Evolutionary conservation across 2,797 vertebrate genomes (phyloP).

Genomic region (Carapus acus): DNA sequence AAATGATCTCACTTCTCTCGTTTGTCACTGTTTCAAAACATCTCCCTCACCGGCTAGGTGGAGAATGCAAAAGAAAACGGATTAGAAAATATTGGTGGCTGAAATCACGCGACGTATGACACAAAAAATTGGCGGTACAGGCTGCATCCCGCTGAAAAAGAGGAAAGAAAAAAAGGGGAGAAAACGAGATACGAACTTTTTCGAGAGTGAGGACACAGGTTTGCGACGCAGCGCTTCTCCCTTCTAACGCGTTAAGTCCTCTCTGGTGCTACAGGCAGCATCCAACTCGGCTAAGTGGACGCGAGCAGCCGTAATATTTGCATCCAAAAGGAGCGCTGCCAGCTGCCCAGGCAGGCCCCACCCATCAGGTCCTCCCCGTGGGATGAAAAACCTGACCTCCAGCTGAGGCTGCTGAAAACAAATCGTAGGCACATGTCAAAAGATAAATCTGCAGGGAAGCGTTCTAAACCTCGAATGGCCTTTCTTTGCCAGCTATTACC

Average conservation of each 20-base stretch:
- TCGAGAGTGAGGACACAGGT: conserved; percentile 25
- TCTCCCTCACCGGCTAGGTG: conserved; percentile 10
- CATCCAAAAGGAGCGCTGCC: conserved; percentile 72
- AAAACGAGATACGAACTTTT: conserved; percentile 19
- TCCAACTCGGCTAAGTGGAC: conserved; percentile 67
- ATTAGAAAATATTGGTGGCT: conserved; percentile 9
- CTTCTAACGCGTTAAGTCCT: conserved; percentile 68
- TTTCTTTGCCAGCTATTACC: too few species aligned
- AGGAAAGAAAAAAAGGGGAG: too few species aligned
- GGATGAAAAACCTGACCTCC: conserved; percentile 63
- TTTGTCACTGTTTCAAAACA: conserved; percentile 31
- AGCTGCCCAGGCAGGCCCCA: conserved; percentile 70
- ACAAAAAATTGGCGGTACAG: background rate
- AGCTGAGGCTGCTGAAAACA: conserved; percentile 33
- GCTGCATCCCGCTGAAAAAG: conserved; percentile 12
- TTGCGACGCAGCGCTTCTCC: conserved; percentile 53
- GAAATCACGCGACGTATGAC: conserved; percentile 8
- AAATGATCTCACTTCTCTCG: conserved; percentile 38
- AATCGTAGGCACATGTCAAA: too few species aligned
- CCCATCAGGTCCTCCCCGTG: conserved; percentile 63
- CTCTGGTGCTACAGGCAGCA: conserved; percentile 63
- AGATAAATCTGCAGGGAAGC: too few species aligned
- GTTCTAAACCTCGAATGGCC: too few species aligned
- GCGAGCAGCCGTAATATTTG: conserved; percentile 61
- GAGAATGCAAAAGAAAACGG: conserved; percentile 16